phyloP scores from a whole-genome alignment of 1,140 invertebrate genomes.

The Coenobita brevimanus region DNA sequence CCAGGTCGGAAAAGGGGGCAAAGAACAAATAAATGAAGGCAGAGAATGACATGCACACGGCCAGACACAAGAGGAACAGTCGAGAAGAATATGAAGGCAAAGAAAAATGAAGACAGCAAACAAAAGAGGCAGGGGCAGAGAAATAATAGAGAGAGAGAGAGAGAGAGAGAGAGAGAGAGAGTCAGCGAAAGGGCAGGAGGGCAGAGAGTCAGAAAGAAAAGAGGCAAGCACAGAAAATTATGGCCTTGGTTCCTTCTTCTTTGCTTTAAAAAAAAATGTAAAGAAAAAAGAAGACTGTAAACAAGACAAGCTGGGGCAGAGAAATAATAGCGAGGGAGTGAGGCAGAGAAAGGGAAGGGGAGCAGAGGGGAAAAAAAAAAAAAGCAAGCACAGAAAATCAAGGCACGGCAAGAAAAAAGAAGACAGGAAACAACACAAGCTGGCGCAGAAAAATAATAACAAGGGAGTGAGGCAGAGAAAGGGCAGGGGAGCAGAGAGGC shows the following conservation, averaged over 20 bases:
- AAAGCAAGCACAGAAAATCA: neutral
- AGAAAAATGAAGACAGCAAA: neutral
- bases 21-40: neutral
- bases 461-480: neutral
- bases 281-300: neutral
- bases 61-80: neutral
- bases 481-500: neutral
- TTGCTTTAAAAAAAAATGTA: neutral
- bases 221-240: no score
- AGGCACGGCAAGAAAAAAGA: neutral
- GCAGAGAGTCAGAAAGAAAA: neutral
- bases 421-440: neutral
- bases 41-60: neutral
- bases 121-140: neutral
- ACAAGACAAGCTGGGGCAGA: neutral
- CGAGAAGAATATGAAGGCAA: neutral
- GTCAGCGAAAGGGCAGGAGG: neutral
- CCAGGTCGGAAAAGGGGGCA: no score
- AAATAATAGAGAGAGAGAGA: no score
- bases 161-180: slow-evolving; percentile 6
- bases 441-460: neutral
- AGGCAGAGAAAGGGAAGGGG: neutral
- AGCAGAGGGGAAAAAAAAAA: neutral
- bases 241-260: no score
- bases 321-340: neutral